Base-by-base conservation (phyloP, 1,140 invertebrate genomes). In the Lanistes nyassanus region DNA sequence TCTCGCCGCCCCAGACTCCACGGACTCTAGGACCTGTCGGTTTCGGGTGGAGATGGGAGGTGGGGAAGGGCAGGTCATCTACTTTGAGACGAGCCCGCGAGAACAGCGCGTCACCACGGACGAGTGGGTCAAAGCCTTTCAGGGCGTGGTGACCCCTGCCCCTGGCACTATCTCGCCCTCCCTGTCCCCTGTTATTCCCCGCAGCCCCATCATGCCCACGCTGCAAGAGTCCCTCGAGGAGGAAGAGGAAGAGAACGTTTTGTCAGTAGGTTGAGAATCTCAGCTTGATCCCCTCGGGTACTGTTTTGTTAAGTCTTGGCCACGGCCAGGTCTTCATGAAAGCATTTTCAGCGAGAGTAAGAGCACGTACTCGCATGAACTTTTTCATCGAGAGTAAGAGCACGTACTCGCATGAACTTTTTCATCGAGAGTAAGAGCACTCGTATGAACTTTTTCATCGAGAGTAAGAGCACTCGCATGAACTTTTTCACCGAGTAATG, bases 11-110 rank as follows among this genome's bases (percentile, higher is more conserved):
- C 6, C 34, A 16, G n/a, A 29, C 9, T 60, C 55, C 9, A 39
- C 51, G 34, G 19, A n/a, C 56, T 13, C 51, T 13, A 68, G 68
- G 26, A 23, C n/a, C 39, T 26, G 29, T 3, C 9, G 26, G n/a
- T 72, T 72, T 55, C 31, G 70, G 34, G 70, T 72, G 70, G 70
- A 72, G 55, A 3, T 72, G 36, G 70, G 70, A 7, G 56, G 70
- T 2, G 70, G 70, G 16, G 70, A 72, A 26, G 70, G 70, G 19
- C 70, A 72, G 56, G 55, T 72, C 21, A 60, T 72, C 55, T 72
- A 72, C 70, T 72, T 72, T 19, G 70, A 72, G 56, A 56, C 60
- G 34, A 56, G 7, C 37, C 62, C 31, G 19, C 19, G 37, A 21
- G 37, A 66, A n/a, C n/a, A 60, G 58, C 42, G 42, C 42, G 2